phyloP scores from a whole-genome alignment of 2,888 invertebrate genomes.

The Biston betularia region DNA sequence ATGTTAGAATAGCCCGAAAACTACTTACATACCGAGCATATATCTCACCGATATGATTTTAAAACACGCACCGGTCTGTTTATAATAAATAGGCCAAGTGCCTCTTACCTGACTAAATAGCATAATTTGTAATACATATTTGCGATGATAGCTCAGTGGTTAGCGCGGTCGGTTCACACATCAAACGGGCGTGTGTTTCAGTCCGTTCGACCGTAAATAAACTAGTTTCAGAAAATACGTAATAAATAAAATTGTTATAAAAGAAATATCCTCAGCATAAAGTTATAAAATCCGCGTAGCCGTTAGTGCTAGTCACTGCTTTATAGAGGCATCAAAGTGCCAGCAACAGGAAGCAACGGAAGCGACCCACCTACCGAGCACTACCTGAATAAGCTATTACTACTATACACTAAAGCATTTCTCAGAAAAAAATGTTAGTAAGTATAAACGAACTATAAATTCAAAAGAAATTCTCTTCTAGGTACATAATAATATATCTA shows the following conservation, averaged over 20 bases:
- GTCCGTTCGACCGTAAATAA: too few relatives aligned
- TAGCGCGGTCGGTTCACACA: too few relatives aligned
- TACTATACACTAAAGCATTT: neutral
- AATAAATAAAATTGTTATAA: neutral
- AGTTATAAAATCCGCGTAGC: neutral
- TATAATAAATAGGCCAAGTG: neutral
- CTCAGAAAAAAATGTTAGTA: too few relatives aligned
- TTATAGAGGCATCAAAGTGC: conserved; percentile 31
- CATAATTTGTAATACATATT: too few relatives aligned
- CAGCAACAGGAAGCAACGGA: conserved; percentile 30
- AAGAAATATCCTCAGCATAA: neutral
- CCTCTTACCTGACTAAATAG: neutral
- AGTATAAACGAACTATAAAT: too few relatives aligned
- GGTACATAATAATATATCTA: too few relatives aligned
- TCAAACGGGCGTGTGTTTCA: too few relatives aligned
- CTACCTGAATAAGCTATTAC: neutral
- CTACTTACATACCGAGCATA: conserved; percentile 26
- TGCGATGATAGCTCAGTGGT: too few relatives aligned
- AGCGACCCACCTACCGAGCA: conserved; percentile 13
- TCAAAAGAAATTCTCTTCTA: too few relatives aligned
- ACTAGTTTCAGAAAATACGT: neutral
- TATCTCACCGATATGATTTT: conserved; percentile 45
- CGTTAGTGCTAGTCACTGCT: conserved; percentile 23
- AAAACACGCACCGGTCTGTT: conserved; percentile 50
- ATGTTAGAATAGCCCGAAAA: conserved; percentile 43